Evolutionary conservation across 2,113 vertebrate species (phyloP), one percentile per base, ranked within the genome.

Genomic region (Otocyon megalotis): DNA sequence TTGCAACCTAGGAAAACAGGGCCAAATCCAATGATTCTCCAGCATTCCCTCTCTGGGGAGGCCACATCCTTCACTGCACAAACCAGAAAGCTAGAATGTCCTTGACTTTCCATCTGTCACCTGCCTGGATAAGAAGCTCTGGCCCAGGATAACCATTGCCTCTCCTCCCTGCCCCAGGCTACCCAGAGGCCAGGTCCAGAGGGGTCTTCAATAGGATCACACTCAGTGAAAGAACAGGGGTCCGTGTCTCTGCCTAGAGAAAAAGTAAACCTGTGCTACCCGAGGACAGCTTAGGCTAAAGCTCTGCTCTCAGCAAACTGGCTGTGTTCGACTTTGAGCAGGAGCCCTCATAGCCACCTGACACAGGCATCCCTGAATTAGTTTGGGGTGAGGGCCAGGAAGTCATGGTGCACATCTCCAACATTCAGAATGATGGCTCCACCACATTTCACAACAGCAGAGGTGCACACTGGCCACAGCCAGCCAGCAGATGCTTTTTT

Each of bases 131-230:
- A 74, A 60, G 67, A 4, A 7, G 6, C 7, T 56, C 81, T 63
- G 63, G 50, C n/a, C 54, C 26, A 4, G 28, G 58, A 43, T 26
- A 2, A 10, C 32, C 79, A 17, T 24, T 30, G 50, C 89, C 84
- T 17, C 0, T 10, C n/a, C 58, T 58, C 56, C 7, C 3, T 8
- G 65, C 17, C 56, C 54, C 2, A 1, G 6, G 14, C 8, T 37
- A 19, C 58, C 54, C 48, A 67, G 53, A 63, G 30, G 74, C 58
- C 50, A 30, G 35, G 62, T 26, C 12, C 32, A 50, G 22, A 32
- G 32, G 48, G 60, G 60, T 48, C 28, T 50, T 37, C 58, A 28
- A 19, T 6, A 63, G 53, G 16, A 77, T n/a, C 24, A 24, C 7
- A 1, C 60, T 84, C 88, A 63, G 32, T 8, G 7, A 86, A 24